phyloP scores from a whole-genome alignment of 2,888 invertebrate species.

The Silvanus unidentatus region DNA sequence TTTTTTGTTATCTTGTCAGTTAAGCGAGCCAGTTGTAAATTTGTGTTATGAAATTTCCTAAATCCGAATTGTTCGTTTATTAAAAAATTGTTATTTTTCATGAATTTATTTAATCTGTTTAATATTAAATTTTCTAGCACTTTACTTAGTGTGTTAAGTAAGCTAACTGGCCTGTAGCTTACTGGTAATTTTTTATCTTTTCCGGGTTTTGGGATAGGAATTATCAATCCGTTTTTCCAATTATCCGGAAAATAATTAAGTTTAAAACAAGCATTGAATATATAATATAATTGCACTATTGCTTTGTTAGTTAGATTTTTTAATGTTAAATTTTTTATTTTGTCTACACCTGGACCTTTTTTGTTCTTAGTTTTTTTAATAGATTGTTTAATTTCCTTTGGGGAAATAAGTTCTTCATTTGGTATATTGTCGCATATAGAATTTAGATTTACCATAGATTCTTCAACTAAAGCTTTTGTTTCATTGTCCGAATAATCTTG shows the following conservation, averaged over 20 bases:
- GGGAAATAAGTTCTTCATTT: neutral
- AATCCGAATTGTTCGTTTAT: neutral
- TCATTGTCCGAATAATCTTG: too few species aligned
- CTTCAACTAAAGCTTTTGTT: too few species aligned
- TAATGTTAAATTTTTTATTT: constrained; percentile 4
- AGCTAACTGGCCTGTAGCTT: constrained; percentile 8
- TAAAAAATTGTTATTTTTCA: neutral
- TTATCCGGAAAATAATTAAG: constrained; percentile 1
- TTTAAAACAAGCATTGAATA: constrained; percentile 6
- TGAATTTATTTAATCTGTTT: neutral
- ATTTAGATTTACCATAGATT: too few species aligned
- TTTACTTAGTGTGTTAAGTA: constrained; percentile 4
- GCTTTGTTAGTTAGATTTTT: constrained; percentile 6
- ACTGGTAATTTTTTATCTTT: neutral
- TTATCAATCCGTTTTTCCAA: constrained; percentile 1
- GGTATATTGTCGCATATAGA: too few species aligned
- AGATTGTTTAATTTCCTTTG: neutral
- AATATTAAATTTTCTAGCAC: constrained; percentile 7
- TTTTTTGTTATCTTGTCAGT: neutral
- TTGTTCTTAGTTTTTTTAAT: constrained; percentile 4
- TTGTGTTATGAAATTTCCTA: neutral
- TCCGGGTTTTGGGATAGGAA: constrained; percentile 5
- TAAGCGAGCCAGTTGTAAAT: neutral
- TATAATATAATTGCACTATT: constrained; percentile 4
- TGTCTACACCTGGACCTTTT: constrained; percentile 8